phyloP scores from a whole-genome alignment of 2,113 vertebrate species.

The Prionailurus bengalensis region DNA sequence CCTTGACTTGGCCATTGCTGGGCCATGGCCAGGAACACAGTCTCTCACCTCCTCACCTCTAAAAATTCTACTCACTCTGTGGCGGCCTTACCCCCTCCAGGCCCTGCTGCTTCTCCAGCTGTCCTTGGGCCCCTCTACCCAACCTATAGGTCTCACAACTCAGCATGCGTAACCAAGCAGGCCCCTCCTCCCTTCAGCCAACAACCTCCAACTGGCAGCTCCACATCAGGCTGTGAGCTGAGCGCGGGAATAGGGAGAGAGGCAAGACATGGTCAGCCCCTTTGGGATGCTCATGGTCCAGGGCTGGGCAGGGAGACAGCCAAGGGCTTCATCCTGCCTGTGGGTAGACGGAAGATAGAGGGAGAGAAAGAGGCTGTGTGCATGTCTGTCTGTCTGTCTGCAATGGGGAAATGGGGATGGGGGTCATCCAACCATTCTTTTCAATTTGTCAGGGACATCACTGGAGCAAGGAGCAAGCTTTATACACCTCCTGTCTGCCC shows the following conservation, averaged over 20 bases:
- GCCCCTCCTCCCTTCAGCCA: background rate
- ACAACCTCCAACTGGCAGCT: background rate
- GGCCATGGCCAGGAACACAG: background rate
- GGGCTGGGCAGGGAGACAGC: background rate
- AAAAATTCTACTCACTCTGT: background rate
- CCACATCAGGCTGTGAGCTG: background rate
- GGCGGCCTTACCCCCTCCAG: background rate
- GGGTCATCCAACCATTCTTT: background rate
- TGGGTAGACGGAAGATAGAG: background rate
- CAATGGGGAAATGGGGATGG: background rate
- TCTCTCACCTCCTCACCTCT: background rate
- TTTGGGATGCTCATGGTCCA: background rate
- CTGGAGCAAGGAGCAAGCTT: background rate
- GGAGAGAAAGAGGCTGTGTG: background rate
- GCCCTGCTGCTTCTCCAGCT: background rate
- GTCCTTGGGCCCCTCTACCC: background rate
- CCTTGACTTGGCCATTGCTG: background rate
- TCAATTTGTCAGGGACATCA: background rate
- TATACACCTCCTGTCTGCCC: background rate
- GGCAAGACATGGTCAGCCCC: background rate
- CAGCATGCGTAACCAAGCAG: background rate
- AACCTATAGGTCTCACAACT: background rate
- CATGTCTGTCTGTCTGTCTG: background rate
- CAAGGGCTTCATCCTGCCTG: background rate
- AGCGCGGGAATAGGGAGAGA: background rate